Evolutionary conservation across 1,140 invertebrate species (phyloP), one percentile per base, ranked within the genome.

Genomic region (Drosophila baimaii): DNA sequence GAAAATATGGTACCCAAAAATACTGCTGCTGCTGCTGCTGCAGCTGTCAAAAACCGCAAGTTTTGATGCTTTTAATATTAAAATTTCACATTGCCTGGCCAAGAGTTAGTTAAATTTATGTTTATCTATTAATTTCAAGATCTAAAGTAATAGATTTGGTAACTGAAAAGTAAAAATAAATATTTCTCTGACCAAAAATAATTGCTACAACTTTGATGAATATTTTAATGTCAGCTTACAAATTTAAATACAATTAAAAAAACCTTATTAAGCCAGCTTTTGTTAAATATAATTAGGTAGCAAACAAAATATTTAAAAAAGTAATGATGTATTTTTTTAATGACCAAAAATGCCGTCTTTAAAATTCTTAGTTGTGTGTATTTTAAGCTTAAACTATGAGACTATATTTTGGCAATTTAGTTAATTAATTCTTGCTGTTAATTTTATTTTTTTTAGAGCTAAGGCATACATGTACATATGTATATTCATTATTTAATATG

Each of bases 41-140:
- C 54, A 63, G 61, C 54, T 59, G 61, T 35, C 33, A 47, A n/a
- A 10, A 25, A n/a, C 8, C 29, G 9, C 3, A n/a, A n/a, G 13
- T 25, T 47, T 27, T 2, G 10, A 10, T 17, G 8, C 27, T 49
- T 10, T 9, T 17, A 17, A n/a, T n/a, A n/a, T n/a, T n/a, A n/a
- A n/a, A n/a, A n/a, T n/a, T n/a, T n/a, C n/a, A n/a, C n/a, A n/a
- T n/a, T n/a, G n/a, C n/a, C n/a, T n/a, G n/a, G n/a, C 25, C 46
- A 27, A 49, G 46, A 49, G 27, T 27, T 49, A 27, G 46, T 27
- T 17, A n/a, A 47, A n/a, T 27, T 7, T 27, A 27, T 27, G 8
- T 5, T 3, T 27, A 27, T 7, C 2, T 27, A 3, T 27, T 27
- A 3, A 7, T 27, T 5, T 5, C 8, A 27, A 27, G 27, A 5